Conservation (phyloP, 2,113 vertebrate species). For the Fregetta grallaria region DNA sequence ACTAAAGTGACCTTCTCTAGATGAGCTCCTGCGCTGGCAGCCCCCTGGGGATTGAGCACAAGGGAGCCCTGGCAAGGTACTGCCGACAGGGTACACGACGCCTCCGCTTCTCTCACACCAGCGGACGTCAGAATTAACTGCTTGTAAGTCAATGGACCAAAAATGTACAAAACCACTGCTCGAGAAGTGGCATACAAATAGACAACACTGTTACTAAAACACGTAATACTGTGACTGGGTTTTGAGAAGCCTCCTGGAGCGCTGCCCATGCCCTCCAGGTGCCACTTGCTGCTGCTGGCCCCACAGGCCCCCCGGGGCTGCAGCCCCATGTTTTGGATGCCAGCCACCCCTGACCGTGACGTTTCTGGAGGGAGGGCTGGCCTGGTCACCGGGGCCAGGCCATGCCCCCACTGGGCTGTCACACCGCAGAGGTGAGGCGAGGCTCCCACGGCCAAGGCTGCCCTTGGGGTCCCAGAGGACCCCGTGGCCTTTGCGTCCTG, state of each 20-base stretch:
- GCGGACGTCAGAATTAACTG: not conserved
- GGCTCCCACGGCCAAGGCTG: not conserved
- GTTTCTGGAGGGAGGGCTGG: not conserved
- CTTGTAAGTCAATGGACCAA: not conserved
- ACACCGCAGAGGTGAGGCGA: not conserved
- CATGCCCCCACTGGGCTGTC: not conserved
- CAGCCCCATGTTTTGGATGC: rapidly evolving
- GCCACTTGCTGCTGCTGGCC: not conserved
- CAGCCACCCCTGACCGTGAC: not conserved
- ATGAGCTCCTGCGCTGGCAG: not conserved
- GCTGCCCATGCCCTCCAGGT: not conserved
- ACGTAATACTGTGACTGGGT: not conserved
- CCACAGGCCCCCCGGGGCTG: not conserved
- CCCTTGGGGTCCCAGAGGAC: not conserved
- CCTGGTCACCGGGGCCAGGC: not conserved
- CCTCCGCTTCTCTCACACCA: not conserved
- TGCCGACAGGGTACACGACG: not conserved
- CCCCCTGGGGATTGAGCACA: not conserved
- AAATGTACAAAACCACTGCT: rapidly evolving
- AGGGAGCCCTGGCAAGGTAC: not conserved
- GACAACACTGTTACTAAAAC: not conserved
- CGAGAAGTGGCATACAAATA: not conserved
- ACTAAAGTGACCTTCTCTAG: not conserved
- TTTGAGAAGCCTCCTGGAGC: not conserved
- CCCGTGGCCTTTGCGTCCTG: not conserved